Base-by-base conservation (phyloP, 2,888 invertebrate genomes). In the Portevinia maculata region DNA sequence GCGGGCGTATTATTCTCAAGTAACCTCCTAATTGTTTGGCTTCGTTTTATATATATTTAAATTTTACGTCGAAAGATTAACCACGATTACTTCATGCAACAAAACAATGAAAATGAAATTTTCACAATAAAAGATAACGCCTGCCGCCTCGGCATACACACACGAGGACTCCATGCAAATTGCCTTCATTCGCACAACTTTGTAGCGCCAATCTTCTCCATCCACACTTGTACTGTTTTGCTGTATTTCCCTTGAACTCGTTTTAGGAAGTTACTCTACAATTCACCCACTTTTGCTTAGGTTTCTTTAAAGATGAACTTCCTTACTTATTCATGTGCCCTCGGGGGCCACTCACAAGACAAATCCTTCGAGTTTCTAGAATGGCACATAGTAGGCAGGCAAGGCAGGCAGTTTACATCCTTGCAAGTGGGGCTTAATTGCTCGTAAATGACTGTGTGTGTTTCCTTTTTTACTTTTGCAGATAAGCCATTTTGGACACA, bases 401-500 rank as follows among this genome's bases (percentile, higher is more conserved):
- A n/a, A 39, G 44, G 34, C 30, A 55, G 28, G 39, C 24, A 19
- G 21, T 24, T n/a, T 28, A 39, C 52, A 50, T 19, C 59, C 21
- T 21, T 67, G 69, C 62, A 69, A 69, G 69, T 69, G 69, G 30
- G 62, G 74, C 55, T 64, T 75, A 79, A 79, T 84, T 83, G 48
- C 52, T 52, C 73, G 46, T 84, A 84, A 85, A 83, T 79, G 44
- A 84, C 73, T 81, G 32, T 37, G 15, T 37, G 15, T 46, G 17
- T 53, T 67, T 70, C 55, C 65, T 74, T 76, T 17, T 53, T 70
- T 44, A 48, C 34, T 53, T 44, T 50, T 44, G 57, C 85, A 91
- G 90, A 91, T 85, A 90, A 90, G 67, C 91, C 91, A 4, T 87
- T 89, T 41, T 88, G 89, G 87, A 87, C 88, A 1, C 85, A 86